A percentile compares a stretch with the other conserved stretches of the same genome.
Conservation (phyloP, 2,113 vertebrate species). For the Pomatostomus ruficeps region DNA sequence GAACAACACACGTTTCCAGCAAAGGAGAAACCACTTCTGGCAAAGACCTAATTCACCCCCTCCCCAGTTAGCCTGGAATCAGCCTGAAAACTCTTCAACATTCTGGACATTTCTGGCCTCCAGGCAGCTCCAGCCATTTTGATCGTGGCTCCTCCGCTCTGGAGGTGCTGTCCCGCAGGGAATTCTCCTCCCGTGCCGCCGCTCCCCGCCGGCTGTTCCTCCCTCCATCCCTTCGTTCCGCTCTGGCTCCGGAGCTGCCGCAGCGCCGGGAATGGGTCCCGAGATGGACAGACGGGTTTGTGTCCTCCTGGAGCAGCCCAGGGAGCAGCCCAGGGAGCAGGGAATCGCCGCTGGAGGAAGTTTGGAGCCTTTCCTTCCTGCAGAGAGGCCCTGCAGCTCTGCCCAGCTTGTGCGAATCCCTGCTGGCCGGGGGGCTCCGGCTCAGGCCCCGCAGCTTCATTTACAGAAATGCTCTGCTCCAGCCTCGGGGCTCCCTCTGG, state of each 20-base stretch:
- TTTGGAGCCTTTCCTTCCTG: not conserved
- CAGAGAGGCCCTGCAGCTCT: not conserved
- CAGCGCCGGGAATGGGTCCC: not conserved
- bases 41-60: not conserved
- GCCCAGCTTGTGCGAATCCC: rapidly evolving
- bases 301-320: not conserved
- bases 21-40: not conserved
- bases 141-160: rapidly evolving
- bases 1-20: not conserved
- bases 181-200: not conserved
- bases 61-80: not conserved
- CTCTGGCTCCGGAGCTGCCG: not conserved
- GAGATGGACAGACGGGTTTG: not conserved
- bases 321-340: not conserved
- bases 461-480: not conserved
- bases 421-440: not conserved
- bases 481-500: not conserved
- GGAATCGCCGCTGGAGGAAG: not conserved
- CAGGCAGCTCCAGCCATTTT: not conserved
- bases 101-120: not conserved
- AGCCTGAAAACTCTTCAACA: not conserved
- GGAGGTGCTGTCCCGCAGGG: not conserved
- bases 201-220: not conserved
- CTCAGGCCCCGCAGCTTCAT: not conserved
- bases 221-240: not conserved